Base-by-base conservation (phyloP, 2,888 invertebrate genomes). In the Apotomis turbidana region DNA sequence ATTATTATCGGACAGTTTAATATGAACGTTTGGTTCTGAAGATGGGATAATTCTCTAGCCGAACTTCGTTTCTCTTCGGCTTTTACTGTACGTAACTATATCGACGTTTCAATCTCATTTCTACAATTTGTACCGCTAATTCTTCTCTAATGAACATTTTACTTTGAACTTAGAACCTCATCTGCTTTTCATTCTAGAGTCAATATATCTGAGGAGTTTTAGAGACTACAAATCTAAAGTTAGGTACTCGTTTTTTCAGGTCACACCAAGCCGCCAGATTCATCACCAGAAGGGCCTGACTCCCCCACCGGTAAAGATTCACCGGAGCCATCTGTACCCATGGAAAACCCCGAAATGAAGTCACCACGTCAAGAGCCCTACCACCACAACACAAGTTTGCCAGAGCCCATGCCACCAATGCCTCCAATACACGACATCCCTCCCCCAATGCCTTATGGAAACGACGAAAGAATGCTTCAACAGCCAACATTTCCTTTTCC, bases 231-330 rank as follows among this genome's bases (percentile, higher is more conserved):
- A 74, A 76, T 78, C 41, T 36, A 44, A 44, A 9, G 8, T 15
- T 3, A 38, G 52, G 68, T 15, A 27, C 27, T 27, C 9, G 3
- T 10, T 51, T 70, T 62, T 76, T 74, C 83, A 94, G 93, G 91
- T 71, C 93, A 93, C 68, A 81, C 87, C 0, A 93, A 93, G 78
- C 92, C 90, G 27, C 87, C 90, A 4, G 91, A 92, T 70, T 92
- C 93, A 2, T 92, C 93, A 5, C 91, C 93, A 9, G 91, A 92
- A 77, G 88, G 87, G 0, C 83, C 88, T 0, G 90, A 90, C 54
- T 93, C 93, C 0, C 90, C 92, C 36, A 85, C 86, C 3, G 91
- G 87, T 4, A 91, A 91, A 76, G 90, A 89, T 8, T 90, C 91
- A 0, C 90, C 92, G 0, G 93, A 92, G 69, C 90, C 90, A 4